These are phyloP conservation scores for Donacobius atricapilla DNA, from an alignment of 2,113 vertebrate genomes.

Conservation along the genomic window DNA sequence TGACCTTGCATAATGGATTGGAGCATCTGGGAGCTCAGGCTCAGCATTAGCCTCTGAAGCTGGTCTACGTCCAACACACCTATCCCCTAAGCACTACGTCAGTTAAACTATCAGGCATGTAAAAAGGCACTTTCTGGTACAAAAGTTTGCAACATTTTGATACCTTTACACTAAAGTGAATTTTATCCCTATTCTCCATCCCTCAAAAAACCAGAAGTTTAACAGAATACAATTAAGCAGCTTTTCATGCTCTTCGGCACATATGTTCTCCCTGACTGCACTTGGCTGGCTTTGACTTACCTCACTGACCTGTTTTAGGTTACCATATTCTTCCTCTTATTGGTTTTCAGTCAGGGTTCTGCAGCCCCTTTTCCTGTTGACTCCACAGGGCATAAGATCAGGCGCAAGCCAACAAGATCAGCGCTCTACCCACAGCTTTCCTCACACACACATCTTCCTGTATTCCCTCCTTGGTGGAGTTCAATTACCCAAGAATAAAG, in stretches of 20 bases:
- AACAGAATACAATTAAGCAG: not conserved
- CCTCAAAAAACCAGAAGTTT: not conserved
- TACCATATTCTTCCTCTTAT: not conserved
- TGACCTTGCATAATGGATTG: not conserved
- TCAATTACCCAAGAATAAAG: not conserved
- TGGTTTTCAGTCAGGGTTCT: not conserved
- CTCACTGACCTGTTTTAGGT: not conserved
- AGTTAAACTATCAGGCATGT: not conserved
- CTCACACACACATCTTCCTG: not conserved
- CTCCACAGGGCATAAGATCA: not conserved
- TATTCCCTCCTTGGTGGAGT: not conserved
- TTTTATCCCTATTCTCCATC: not conserved
- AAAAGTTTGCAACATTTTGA: not conserved
- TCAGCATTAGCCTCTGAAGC: not conserved
- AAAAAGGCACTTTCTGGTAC: not conserved
- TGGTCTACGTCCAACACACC: not conserved
- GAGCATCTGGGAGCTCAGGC: not conserved
- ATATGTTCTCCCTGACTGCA: not conserved
- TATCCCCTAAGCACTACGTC: not conserved
- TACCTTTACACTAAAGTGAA: not conserved
- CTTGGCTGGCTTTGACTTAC: not conserved
- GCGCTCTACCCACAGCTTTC: not conserved
- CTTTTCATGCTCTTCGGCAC: not conserved
- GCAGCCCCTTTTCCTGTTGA: not conserved
- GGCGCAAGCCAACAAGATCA: not conserved